phyloP scores from a whole-genome alignment of 2,888 invertebrate genomes.

The Baronia brevicornis region DNA sequence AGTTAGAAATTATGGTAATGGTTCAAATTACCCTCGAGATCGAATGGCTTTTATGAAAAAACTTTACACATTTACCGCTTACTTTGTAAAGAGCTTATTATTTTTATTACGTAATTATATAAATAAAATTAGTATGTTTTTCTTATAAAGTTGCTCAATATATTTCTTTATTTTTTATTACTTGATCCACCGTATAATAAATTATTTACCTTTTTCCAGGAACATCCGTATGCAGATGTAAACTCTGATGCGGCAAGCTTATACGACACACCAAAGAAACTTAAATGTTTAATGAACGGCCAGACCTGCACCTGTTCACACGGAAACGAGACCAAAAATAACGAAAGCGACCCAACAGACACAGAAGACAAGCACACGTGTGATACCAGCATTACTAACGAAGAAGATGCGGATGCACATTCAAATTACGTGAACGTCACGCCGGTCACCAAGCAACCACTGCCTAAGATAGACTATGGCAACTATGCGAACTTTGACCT shows the following conservation, averaged over 20 bases:
- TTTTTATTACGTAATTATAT: too few species aligned
- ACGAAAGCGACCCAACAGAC: slow-evolving; percentile 43
- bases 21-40: too few species aligned
- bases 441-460: slow-evolving; percentile 43
- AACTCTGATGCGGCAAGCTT: slow-evolving; percentile 62
- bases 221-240: slow-evolving; percentile 55
- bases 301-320: slow-evolving; percentile 76
- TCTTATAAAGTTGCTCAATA: too few species aligned
- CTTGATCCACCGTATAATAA: slow-evolving; percentile 5
- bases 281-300: slow-evolving; percentile 79
- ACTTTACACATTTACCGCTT: too few species aligned
- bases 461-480: slow-evolving; percentile 59
- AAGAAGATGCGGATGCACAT: slow-evolving; percentile 38
- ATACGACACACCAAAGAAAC: slow-evolving; percentile 85
- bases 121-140: too few species aligned
- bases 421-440: slow-evolving; percentile 73
- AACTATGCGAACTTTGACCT: slow-evolving; percentile 87
- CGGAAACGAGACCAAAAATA: slow-evolving; percentile 73
- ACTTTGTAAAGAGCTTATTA: too few species aligned
- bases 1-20: too few species aligned
- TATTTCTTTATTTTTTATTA: too few species aligned
- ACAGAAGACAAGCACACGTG: slow-evolving; percentile 31
- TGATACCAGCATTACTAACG: slow-evolving; percentile 45
- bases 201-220: slow-evolving; percentile 38
- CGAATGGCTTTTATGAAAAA: too few species aligned